Evolutionary conservation across 2,888 invertebrate species (phyloP), one percentile per base, ranked within the genome.

Genomic region (Danaus chrysippus): DNA sequence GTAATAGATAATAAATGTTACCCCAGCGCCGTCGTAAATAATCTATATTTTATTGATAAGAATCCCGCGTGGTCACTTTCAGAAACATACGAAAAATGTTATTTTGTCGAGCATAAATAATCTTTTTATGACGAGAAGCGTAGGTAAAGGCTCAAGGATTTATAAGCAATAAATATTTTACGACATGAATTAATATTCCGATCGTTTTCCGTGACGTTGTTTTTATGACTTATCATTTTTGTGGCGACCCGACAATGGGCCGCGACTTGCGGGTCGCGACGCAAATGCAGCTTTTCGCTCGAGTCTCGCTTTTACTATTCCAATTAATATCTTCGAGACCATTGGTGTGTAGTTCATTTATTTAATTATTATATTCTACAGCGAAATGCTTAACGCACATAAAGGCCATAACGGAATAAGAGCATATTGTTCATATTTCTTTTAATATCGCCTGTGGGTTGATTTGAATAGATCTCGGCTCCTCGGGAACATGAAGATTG

Each of bases 131-230:
- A 90, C 86, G 87, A 84, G 86, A 86, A 86, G 86, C 90, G 90
- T 90, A 89, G 87, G 90, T 87, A 91, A 87, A 87, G 87, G 86
- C 87, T 88, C 89, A 91, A 91, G 91, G 91, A 91, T 91, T 91
- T 91, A 90, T 90, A 91, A 84, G 90, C 71, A 86, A 89, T 91
- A 90, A 91, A 91, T 91, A 86, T 91, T 91, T 91, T 88, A 91
- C 91, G 91, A 90, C 88, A 84, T 82, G 86, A 89, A 91, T 91
- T 91, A 90, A 91, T 91, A 91, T 91, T 90, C 91, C 81, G 87
- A 88, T 87, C 91, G 90, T 89, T 89, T 86, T 88, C 84, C 78
- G 88, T 91, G 89, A 91, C 90, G 89, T 88, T 82, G 81, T 88
- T 89, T 91, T 91, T 91, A 91, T 89, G 90, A 91, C 77, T 90